Conservation (phyloP, 2,888 invertebrate species). For the Sphinx pinastri region DNA sequence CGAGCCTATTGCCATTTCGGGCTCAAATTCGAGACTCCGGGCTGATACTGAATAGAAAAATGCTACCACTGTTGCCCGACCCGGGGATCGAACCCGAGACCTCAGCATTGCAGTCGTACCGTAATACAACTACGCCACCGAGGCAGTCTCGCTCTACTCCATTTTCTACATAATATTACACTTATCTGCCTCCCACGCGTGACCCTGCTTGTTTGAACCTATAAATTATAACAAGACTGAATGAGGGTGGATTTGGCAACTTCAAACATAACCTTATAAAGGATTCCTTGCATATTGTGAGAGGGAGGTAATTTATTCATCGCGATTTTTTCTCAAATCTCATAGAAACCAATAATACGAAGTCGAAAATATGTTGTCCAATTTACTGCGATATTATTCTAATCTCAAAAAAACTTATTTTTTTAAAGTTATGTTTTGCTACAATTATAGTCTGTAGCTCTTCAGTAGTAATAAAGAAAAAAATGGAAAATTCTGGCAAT, state of each 20-base stretch:
- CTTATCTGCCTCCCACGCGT: constrained; percentile 19
- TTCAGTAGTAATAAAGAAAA: background rate
- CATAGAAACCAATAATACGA: background rate
- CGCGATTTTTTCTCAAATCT: background rate
- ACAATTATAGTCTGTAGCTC: no score
- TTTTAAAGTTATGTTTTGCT: no score
- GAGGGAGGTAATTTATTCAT: background rate
- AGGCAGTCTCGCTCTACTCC: no score
- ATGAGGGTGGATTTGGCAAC: constrained; percentile 6
- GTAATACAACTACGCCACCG: no score
- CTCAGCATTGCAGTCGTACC: no score
- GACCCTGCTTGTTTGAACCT: constrained; percentile 11
- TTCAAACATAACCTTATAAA: constrained; percentile 18
- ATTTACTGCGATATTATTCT: background rate
- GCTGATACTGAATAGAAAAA: no score
- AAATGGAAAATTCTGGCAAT: background rate
- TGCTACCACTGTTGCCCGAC: no score
- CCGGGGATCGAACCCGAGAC: no score
- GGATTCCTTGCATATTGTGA: background rate
- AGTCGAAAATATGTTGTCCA: no score
- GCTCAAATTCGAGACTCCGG: no score
- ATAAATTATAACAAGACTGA: constrained; percentile 15
- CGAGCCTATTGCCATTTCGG: no score
- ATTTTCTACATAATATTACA: constrained; percentile 13
- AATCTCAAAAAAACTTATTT: background rate